phyloP scores from a whole-genome alignment of 1,140 invertebrate species.

The Caenorhabditis latens region DNA sequence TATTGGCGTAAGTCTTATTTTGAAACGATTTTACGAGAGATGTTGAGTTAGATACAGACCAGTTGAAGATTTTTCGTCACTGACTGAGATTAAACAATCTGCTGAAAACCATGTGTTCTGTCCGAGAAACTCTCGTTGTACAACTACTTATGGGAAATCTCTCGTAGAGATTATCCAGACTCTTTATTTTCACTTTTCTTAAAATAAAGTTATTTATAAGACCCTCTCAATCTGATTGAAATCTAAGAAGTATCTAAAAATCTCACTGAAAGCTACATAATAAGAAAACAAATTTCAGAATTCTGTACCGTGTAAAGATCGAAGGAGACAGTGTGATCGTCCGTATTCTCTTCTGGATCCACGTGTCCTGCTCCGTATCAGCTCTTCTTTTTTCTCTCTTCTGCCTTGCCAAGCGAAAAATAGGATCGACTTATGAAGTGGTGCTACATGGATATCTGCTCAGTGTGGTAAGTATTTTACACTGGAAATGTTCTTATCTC shows the following conservation, averaged over 20 bases:
- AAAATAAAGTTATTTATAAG: neutral
- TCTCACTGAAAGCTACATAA: neutral
- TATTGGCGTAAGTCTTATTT: constrained; percentile 22
- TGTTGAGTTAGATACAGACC: too few relatives aligned
- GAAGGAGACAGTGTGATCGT: constrained; percentile 31
- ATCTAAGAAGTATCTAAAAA: neutral
- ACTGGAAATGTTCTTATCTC: neutral
- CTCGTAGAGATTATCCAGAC: too few relatives aligned
- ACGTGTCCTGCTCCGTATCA: constrained; percentile 34
- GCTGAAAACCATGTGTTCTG: too few relatives aligned
- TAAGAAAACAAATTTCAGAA: neutral
- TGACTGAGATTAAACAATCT: too few relatives aligned
- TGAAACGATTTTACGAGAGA: neutral
- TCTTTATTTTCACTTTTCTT: too few relatives aligned
- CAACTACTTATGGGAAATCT: too few relatives aligned
- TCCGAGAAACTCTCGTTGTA: too few relatives aligned
- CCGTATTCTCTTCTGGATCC: constrained; percentile 26
- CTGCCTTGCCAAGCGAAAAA: constrained; percentile 32
- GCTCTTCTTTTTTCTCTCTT: constrained; percentile 25
- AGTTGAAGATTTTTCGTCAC: too few relatives aligned
- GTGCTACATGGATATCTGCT: constrained; percentile 32
- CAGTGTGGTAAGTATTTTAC: constrained; percentile 2
- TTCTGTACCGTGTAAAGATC: constrained; percentile 40
- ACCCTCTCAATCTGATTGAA: constrained; percentile 9
- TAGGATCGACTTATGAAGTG: constrained; percentile 37